phyloP scores from a whole-genome alignment of 1,140 invertebrate genomes.

The Zaprionus ornatus region DNA sequence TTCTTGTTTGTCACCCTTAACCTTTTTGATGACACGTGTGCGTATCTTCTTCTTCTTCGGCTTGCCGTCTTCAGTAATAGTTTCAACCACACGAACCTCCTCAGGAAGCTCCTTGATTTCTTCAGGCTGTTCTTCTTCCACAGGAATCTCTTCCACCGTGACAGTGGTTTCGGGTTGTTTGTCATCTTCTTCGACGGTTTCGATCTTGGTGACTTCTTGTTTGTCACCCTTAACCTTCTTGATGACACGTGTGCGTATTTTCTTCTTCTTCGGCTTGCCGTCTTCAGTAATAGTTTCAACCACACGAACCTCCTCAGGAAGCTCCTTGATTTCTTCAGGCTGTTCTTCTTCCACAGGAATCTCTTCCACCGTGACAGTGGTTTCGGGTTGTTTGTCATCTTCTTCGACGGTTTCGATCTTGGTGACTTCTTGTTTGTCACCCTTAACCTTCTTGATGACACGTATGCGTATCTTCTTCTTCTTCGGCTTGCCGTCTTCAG shows the following conservation, averaged over 20 bases:
- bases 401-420: constrained; percentile 83
- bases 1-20: constrained; percentile 72
- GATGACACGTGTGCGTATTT: constrained; percentile 60
- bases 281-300: constrained; percentile 12
- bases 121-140: constrained; percentile 24
- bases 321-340: constrained; percentile 23
- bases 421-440: constrained; percentile 75
- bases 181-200: constrained; percentile 83
- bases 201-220: constrained; percentile 77
- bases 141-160: constrained; percentile 46
- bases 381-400: constrained; percentile 75
- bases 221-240: constrained; percentile 71
- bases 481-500: constrained; percentile 18
- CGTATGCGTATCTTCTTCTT: constrained; percentile 57
- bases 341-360: constrained; percentile 21
- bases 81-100: constrained; percentile 27
- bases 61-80: constrained; percentile 4
- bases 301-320: constrained; percentile 29
- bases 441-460: constrained; percentile 69
- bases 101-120: constrained; percentile 32
- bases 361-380: constrained; percentile 61
- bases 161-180: constrained; percentile 73
- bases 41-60: constrained; percentile 45
- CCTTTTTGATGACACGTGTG: constrained; percentile 67
- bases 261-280: constrained; percentile 29